These are phyloP conservation scores for Clavelina lepadiformis DNA, from an alignment of 23 tunicate species.

Conservation along the genomic window DNA sequence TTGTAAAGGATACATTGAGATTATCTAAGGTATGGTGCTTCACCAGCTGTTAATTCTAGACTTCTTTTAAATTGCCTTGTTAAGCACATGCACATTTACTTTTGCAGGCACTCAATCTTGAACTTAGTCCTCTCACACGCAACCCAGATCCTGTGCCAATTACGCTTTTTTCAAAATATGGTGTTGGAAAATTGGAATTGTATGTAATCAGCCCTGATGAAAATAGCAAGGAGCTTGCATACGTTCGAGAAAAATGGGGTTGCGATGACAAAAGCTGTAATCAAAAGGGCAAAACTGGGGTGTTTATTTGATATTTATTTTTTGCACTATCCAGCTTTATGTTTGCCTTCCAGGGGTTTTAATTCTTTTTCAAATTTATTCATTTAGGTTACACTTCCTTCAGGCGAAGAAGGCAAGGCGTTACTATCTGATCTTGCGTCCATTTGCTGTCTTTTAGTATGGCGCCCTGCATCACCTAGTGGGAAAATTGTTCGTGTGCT, in stretches of 20 bases:
- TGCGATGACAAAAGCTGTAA: slow-evolving; percentile 12
- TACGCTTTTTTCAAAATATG: slow-evolving; percentile 42
- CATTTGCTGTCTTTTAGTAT: slow-evolving; percentile 59
- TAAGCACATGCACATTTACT: not conserved
- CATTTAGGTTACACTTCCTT: slow-evolving; percentile 20
- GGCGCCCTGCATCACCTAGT: slow-evolving; percentile 49
- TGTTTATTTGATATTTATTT: not conserved
- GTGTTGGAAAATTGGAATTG: slow-evolving; percentile 51
- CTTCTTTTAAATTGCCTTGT: not conserved
- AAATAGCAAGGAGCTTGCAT: slow-evolving; percentile 39
- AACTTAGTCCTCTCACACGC: slow-evolving; percentile 33
- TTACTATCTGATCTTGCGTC: slow-evolving; percentile 59
- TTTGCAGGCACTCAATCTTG: slow-evolving; percentile 44
- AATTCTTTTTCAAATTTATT: not conserved
- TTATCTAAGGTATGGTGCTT: slow-evolving; percentile 28
- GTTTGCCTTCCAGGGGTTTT: not conserved
- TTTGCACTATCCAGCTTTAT: too few species aligned
- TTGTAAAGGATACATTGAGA: slow-evolving; percentile 47
- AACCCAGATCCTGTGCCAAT: slow-evolving; percentile 37
- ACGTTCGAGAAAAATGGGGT: slow-evolving; percentile 71
- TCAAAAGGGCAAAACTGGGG: slow-evolving; percentile 53
- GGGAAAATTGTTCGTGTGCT: slow-evolving; percentile 66
- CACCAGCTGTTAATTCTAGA: not conserved
- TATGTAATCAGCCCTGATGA: slow-evolving; percentile 51
- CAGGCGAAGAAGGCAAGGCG: slow-evolving; percentile 40